Evolutionary conservation across 2,113 vertebrate species (phyloP), one percentile per base, ranked within the genome.

Genomic region (Prunella fulvescens): DNA sequence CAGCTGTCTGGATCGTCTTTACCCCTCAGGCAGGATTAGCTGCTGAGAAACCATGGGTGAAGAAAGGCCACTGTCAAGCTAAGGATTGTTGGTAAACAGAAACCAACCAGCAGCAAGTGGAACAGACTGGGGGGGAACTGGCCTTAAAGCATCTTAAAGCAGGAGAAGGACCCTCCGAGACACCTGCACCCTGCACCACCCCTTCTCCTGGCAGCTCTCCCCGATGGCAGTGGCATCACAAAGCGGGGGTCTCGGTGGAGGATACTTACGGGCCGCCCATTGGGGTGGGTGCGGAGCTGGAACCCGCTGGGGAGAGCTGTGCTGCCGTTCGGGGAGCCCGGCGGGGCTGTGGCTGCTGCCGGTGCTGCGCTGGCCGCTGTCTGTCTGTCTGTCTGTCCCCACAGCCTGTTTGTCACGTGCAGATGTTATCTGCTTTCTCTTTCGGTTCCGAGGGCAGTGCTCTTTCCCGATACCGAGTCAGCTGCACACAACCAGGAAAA

Each of bases 181-280:
- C 7, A 14, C 18, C 50, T 24, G n/a, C 31, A 62, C n/a, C 60
- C 33, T 54, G 65, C 33, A 61, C 28, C 17, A 40, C 24, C 48
- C 6, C 39, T 62, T 33, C 37, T 56, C 22, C 44, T 42, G 58
- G n/a, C 48, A 47, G 48, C 22, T 39, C 25, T 26, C 37, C 18
- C 11, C 9, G 2, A 1, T 11, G 51, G 35, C 71, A 54, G 44
- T 1, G 5, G 11, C 69, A n/a, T 35, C 60, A 17, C 17, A 70
- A 78, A 22, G 69, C 13, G 19, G 24, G 29, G 31, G 16, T 47
- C 22, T 15, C 53, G 20, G 39, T 11, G 37, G n/a, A 40, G 31
- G 25, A 25, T 96, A 86, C 95, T 96, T 76, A 94, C 88, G 0
- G 66, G 40, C 44, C 79, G 70, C n/a, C 65, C 61, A 57, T 91